Evolutionary conservation across 2,113 vertebrate species (phyloP).

Genomic region (Formicarius rufipectus): DNA sequence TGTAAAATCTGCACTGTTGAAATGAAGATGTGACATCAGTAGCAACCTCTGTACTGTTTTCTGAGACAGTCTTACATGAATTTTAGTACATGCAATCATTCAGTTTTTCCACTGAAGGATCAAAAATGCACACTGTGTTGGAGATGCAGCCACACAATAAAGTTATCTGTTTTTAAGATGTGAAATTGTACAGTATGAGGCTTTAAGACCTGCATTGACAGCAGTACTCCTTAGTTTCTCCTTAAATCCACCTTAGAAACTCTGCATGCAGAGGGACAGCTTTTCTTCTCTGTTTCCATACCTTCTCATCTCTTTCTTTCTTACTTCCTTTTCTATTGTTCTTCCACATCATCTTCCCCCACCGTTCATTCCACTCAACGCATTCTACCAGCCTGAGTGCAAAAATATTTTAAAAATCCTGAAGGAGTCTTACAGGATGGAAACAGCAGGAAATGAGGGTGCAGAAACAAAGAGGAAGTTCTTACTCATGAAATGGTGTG

Average conservation of each 20-base stretch:
- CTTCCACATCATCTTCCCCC: background rate
- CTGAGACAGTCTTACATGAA: background rate
- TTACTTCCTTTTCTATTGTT: background rate
- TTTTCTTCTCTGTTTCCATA: background rate
- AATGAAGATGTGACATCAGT: background rate
- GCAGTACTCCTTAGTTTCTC: background rate
- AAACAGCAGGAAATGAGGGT: slow-evolving; percentile 23
- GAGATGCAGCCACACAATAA: background rate
- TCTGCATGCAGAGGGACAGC: background rate
- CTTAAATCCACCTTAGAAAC: background rate
- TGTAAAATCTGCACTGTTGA: background rate
- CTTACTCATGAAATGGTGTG: background rate
- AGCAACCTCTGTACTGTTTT: background rate
- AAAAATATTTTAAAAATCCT: background rate
- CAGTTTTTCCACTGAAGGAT: background rate
- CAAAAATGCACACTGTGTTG: background rate
- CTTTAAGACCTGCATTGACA: background rate
- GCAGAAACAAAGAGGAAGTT: slow-evolving; percentile 27
- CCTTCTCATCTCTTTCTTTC: background rate
- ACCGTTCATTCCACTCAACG: background rate
- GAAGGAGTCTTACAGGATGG: background rate
- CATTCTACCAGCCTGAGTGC: background rate
- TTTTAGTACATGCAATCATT: background rate
- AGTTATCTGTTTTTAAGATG: background rate
- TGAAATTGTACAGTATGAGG: background rate